Evolutionary conservation across 2,888 invertebrate genomes (phyloP).

Genomic region (Steinernema hermaphroditum): DNA sequence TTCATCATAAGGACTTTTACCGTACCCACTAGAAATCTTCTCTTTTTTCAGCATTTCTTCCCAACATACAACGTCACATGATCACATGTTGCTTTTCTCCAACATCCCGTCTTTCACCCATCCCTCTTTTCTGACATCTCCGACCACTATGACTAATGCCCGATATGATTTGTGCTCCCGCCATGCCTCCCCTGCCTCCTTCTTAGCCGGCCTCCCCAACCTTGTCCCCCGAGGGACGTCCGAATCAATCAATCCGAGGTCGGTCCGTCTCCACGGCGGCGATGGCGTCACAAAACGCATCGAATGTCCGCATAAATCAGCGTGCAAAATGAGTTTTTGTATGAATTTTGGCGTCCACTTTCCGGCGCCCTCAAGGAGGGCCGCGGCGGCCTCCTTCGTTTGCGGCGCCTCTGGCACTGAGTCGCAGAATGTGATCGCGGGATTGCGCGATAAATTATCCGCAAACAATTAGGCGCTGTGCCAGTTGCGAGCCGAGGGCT

Average conservation of each 20-base stretch:
- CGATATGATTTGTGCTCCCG: constrained; percentile 7
- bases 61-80: background rate
- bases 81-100: background rate
- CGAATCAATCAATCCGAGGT: constrained; percentile 29
- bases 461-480: constrained; percentile 29
- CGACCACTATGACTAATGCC: background rate
- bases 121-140: background rate
- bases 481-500: constrained; percentile 19
- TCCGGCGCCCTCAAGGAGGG: background rate
- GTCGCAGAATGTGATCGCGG: constrained; percentile 26
- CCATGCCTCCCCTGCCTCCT: background rate
- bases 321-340: constrained; percentile 31
- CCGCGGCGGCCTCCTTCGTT: too few relatives aligned
- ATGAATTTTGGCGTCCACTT: constrained; percentile 27
- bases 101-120: background rate
- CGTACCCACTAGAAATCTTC: too few relatives aligned
- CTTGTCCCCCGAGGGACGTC: constrained; percentile 7
- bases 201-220: background rate
- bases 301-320: constrained; percentile 29
- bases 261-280: background rate
- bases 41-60: too few relatives aligned
- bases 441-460: constrained; percentile 26
- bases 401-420: background rate
- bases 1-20: too few relatives aligned
- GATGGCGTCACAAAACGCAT: constrained; percentile 17